Conservation (phyloP, 2,113 vertebrate genomes). For the Coptodon bakossiorum region DNA sequence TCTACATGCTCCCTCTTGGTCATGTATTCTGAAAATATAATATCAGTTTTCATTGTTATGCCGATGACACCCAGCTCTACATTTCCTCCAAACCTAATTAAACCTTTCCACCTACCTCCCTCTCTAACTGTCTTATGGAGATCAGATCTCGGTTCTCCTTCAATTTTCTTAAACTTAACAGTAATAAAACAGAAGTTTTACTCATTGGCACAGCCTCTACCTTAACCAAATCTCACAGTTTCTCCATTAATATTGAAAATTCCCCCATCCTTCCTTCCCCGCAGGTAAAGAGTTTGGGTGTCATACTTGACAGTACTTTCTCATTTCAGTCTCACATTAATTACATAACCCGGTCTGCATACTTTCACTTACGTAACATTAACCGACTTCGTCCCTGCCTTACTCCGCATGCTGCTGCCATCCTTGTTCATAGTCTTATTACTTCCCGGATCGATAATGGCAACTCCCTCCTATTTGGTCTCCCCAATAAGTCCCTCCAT, state of each 20-base stretch:
- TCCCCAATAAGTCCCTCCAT: too few species aligned
- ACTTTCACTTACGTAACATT: not conserved
- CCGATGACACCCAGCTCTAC: not conserved
- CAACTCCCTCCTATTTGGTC: too few species aligned
- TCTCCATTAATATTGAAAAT: accelerated
- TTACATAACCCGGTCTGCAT: accelerated
- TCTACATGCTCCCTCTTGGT: not conserved
- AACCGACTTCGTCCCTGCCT: accelerated
- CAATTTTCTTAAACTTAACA: not conserved
- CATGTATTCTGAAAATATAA: accelerated
- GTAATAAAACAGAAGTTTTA: not conserved
- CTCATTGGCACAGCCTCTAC: accelerated
- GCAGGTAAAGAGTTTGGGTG: not conserved
- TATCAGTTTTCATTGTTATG: not conserved
- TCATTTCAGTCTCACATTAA: not conserved
- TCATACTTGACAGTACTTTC: not conserved
- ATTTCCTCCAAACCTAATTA: not conserved
- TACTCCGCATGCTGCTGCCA: accelerated
- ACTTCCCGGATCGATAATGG: too few species aligned
- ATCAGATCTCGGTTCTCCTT: not conserved
- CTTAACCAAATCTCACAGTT: not conserved
- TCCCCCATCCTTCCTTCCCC: accelerated
- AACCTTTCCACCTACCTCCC: not conserved
- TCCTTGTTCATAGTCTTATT: too few species aligned
- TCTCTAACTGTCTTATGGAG: not conserved